These are phyloP conservation scores for Sigmodon hispidus DNA, from an alignment of 2,113 vertebrate species.

Conservation along the genomic window DNA sequence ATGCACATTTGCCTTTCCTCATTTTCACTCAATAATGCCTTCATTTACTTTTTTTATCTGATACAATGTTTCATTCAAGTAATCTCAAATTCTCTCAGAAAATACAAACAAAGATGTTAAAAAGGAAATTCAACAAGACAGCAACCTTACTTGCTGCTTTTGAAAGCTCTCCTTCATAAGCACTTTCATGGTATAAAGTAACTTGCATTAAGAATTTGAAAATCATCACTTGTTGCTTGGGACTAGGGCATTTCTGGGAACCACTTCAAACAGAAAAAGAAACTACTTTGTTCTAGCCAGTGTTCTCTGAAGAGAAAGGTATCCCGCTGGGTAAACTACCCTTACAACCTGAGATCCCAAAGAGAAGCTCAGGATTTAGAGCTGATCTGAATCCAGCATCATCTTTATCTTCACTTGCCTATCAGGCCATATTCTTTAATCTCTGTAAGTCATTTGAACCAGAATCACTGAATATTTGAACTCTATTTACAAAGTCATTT, in stretches of 20 bases:
- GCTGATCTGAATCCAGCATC: neutral
- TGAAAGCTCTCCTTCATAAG: neutral
- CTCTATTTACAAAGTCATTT: neutral
- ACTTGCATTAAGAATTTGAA: neutral
- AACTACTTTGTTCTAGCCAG: neutral
- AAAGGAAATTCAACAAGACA: neutral
- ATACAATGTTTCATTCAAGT: conserved; percentile 27
- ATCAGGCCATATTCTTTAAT: neutral
- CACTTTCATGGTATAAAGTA: conserved; percentile 16
- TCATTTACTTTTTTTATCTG: conserved; percentile 5
- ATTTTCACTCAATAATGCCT: neutral
- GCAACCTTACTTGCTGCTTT: neutral
- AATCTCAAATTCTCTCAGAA: conserved; percentile 18
- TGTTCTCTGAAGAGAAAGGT: neutral
- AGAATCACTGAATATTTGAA: neutral
- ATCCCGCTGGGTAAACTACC: neutral
- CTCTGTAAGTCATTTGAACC: conserved; percentile 39
- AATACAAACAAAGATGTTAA: conserved; percentile 24
- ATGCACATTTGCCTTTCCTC: neutral
- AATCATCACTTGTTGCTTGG: neutral
- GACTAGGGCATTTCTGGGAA: neutral
- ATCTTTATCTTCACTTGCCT: neutral
- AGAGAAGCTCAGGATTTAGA: conserved; percentile 25
- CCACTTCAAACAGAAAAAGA: neutral
- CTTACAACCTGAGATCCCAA: neutral